Base-by-base conservation (phyloP, 2,888 invertebrate genomes). In the Parapristionchus giblindavisi region DNA sequence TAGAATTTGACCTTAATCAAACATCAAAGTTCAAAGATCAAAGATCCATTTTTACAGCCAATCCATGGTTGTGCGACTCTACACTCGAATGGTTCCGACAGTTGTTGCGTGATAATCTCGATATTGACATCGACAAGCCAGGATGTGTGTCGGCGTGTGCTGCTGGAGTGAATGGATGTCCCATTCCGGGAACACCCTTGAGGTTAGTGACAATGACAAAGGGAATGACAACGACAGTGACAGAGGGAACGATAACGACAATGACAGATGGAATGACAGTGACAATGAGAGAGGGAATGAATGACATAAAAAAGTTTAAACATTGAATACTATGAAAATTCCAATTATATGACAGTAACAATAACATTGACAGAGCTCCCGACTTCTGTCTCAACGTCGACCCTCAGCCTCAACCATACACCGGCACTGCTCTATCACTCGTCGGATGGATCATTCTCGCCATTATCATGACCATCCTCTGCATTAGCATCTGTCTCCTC, bases 381-480 rank as follows among this genome's bases (percentile, higher is more conserved):
- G 86, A 87, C 79, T 83, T 84, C 75, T 85, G 85, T 76, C 82
- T 80, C 32, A 80, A 85, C 76, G 79, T 78, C 65, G 85, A 85
- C 74, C 81, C 83, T 43, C 79, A 83, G 58, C 60, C 73, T 1
- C 73, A 73, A 36, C 83, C 85, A 11, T 76, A 85, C 58, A 79
- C 81, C 58, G 85, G 83, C 56, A 79, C 79, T 65, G 85, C 87
- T 43, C 78, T 86, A 17, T 82, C 82, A 8, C 79, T 87, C 74
- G 85, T 86, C 52, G 85, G 85, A 75, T 87, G 87, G 87, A 87
- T 87, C 77, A 87, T 87, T 72, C 81, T 87, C 11, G 87, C 86
- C 27, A 82, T 87, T 34, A 87, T 87, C 76, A 83, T 87, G 84
- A 85, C 85, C 24, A 87, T 87, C 72, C 79, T 87, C 52, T 70